These are phyloP conservation scores for Phenganax stokvisi DNA, from an alignment of 92 coral and sea anemone species.

Conservation along the genomic window DNA sequence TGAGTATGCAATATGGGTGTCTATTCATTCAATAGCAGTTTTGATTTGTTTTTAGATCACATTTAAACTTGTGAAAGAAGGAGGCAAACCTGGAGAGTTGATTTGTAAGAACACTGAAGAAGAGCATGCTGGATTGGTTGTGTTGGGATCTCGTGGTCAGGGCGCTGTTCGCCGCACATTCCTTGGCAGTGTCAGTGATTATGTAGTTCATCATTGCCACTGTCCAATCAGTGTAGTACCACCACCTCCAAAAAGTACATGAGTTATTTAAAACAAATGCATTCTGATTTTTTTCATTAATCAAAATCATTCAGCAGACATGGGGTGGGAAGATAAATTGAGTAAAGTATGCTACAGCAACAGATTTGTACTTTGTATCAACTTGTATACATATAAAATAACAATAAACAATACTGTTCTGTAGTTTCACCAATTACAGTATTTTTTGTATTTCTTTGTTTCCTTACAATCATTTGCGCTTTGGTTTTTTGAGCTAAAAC, in stretches of 20 bases:
- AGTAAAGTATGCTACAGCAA: too few species aligned
- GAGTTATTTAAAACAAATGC: not conserved
- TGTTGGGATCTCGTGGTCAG: conserved; percentile 32
- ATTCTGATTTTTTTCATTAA: too few species aligned
- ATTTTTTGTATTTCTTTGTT: too few species aligned
- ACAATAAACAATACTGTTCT: too few species aligned
- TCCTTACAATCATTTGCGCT: too few species aligned
- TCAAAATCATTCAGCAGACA: too few species aligned
- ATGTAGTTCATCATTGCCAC: conserved; percentile 36
- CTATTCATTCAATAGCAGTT: not conserved
- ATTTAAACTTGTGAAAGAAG: conserved; percentile 35
- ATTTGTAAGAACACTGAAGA: conserved; percentile 29
- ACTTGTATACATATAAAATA: too few species aligned
- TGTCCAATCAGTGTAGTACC: conserved; percentile 29
- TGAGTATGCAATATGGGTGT: not conserved
- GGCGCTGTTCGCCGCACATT: conserved; percentile 42
- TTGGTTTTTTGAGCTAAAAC: too few species aligned
- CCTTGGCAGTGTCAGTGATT: conserved; percentile 38
- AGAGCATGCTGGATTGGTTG: conserved; percentile 16
- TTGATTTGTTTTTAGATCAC: conserved; percentile 6
- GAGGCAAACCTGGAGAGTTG: conserved; percentile 40
- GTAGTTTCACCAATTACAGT: too few species aligned
- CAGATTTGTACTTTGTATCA: too few species aligned
- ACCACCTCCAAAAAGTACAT: not conserved
- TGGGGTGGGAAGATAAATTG: too few species aligned